Percentiles rank a stretch among this genome's conserved stretches.
phyloP scores from a whole-genome alignment of 2,888 invertebrate species.

The Mythimna lalbum region DNA sequence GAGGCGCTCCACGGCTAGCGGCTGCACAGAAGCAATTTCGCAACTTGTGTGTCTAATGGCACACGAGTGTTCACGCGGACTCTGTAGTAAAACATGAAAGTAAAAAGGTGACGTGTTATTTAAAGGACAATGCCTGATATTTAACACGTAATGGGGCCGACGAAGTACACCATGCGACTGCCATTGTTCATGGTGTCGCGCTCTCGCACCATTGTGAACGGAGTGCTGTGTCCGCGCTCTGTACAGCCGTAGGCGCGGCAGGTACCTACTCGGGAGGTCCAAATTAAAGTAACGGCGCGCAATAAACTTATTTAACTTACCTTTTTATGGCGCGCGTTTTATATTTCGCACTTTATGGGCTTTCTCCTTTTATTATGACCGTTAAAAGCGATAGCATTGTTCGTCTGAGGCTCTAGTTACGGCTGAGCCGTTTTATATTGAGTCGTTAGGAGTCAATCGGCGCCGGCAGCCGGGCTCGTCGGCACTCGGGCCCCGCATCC shows the following conservation, averaged over 20 bases:
- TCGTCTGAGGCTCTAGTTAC: conserved; percentile 60
- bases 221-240: conserved; percentile 5
- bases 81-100: conserved; percentile 31
- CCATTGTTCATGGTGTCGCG: conserved; percentile 31
- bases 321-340: conserved; percentile 66
- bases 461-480: conserved; percentile 16
- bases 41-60: conserved; percentile 27
- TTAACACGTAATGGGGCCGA: conserved; percentile 52
- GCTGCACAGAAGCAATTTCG: conserved; percentile 24
- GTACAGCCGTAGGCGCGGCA: neutral
- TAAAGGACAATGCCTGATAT: conserved; percentile 60
- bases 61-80: conserved; percentile 23
- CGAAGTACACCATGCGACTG: conserved; percentile 35
- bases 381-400: conserved; percentile 63
- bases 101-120: conserved; percentile 32
- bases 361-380: conserved; percentile 69
- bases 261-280: conserved; percentile 45
- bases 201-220: conserved; percentile 28
- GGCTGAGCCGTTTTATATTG: conserved; percentile 55
- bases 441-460: conserved; percentile 58
- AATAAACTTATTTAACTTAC: conserved; percentile 73
- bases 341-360: conserved; percentile 71
- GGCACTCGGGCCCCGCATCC: too few species aligned
- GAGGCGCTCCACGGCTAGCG: conserved; percentile 16
- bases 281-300: conserved; percentile 68